Base-by-base conservation (phyloP, 2,888 invertebrate species). In the Isotomurus palustris region DNA sequence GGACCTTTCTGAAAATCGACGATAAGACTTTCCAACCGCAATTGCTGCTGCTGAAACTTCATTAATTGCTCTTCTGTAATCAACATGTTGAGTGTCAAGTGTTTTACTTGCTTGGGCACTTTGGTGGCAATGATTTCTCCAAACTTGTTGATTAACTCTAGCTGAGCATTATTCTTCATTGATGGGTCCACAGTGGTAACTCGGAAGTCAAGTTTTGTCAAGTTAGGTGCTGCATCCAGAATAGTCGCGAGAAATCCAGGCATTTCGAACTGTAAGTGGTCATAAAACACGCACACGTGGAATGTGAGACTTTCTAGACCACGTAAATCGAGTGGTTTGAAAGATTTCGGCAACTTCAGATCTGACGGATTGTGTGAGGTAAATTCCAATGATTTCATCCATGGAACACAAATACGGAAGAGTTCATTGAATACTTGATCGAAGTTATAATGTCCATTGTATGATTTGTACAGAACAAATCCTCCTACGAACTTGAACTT, bases 401-500 rank as follows among this genome's bases (percentile, higher is more conserved):
- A 52, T 5, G 57, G 41, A 22, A 47, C 41, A 29, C 52, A 57
- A 17, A 48, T 47, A 14, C 19, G 17, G 10, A 57, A 50, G 3
- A 57, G 43, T n/a, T 47, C 48, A 25, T 57, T 47, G 22, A 56
- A 56, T n/a, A 56, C 24, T n/a, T 45, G 8, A 24, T 56, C 56
- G 29, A 44, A 56, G 12, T 24, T 27, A 35, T 36, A 56, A 27
- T 51, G 32, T 1, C 56, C 56, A 2, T 44, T 25, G 19, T 51
- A 56, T 6, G 56, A 52, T 40, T 57, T 57, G 17, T 57, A 53
- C 5, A 57, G 38, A 17, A 57, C 52, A 47, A 57, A 57, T 10
- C 57, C 57, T 8, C 53, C 53, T 53, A 29, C 32, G 35, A 57
- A 57, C 27, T 48, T 57, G 41, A 53, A 57, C n/a, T 47, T 52